Evolutionary conservation across 2,113 vertebrate species (phyloP), one percentile per base, ranked within the genome.

Genomic region (Crotalus horridus): DNA sequence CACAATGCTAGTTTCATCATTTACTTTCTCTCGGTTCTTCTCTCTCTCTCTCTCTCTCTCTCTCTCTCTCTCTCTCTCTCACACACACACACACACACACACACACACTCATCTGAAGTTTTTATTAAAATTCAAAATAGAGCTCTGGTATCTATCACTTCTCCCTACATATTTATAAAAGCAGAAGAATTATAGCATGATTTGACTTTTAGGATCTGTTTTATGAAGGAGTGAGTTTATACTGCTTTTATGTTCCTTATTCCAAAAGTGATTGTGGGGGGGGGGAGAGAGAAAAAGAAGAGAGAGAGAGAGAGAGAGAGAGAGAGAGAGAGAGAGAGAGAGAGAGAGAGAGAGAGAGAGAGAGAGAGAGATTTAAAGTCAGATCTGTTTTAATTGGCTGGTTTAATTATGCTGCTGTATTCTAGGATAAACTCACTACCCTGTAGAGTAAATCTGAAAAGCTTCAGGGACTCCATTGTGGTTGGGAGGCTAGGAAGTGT

Each of bases 391-490:
- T 92, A 95, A 94, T 94, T 94, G 92, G 56, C 43, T 93, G 88
- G 91, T 92, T 95, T 95, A 95, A 93, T 96, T 95, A 96, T 93
- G 90, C 92, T 93, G 54, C 92, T 92, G 13, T 94, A 91, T 43
- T 94, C 88, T 64, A 91, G 91, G 93, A 87, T 95, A 95, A 93
- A 59, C 93, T 95, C 90, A 94, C 93, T 93, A 89, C 87, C 89
- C 91, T 29, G 54, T 91, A 94, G 93, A 96, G 93, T 88, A 96
- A 95, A 95, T 94, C 92, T 96, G 93, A 95, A 95, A 96, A 94
- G 92, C 88, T 95, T 88, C 94, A 87, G 92, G 95, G 95, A 92
- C 93, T 96, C 89, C 95, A 93, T 51, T 94, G 94, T 97, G 93
- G 94, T 64, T 91, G 87, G 89, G 86, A 94, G 92, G 94, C 94